Evolutionary conservation across 2,888 invertebrate genomes (phyloP).

Genomic region (Steinernema carpocapsae): DNA sequence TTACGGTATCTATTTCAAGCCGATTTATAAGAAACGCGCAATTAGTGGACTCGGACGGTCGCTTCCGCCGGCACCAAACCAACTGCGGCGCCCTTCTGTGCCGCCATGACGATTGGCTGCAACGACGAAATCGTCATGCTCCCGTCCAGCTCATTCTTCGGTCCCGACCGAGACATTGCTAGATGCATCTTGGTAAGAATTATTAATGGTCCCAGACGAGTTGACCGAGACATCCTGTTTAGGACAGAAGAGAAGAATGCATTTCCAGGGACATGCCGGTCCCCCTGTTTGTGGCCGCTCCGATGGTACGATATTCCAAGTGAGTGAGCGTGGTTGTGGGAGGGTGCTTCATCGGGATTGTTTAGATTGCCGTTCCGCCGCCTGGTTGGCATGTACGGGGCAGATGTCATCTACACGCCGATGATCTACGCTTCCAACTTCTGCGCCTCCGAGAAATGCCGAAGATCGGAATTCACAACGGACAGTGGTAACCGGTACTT

Average conservation of each 20-base stretch:
- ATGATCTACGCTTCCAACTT: slow-evolving; percentile 95
- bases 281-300: slow-evolving; percentile 74
- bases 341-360: not conserved
- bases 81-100: too few species aligned
- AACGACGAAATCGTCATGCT: not conserved
- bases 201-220: not conserved
- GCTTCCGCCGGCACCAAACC: too few species aligned
- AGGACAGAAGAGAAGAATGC: slow-evolving; percentile 43
- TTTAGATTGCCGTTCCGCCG: slow-evolving; percentile 79
- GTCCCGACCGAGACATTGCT: not conserved
- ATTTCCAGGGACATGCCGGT: slow-evolving; percentile 36
- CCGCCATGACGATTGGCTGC: not conserved
- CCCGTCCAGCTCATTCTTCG: slow-evolving; percentile 10
- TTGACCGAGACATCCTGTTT: slow-evolving; percentile 31
- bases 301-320: slow-evolving; percentile 94
- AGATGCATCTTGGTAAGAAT: not conserved
- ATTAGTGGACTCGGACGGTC: too few species aligned
- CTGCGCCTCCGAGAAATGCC: slow-evolving; percentile 84
- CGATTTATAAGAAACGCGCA: too few species aligned
- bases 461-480: slow-evolving; percentile 73
- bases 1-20: too few species aligned
- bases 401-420: slow-evolving; percentile 89
- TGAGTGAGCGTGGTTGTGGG: slow-evolving; percentile 69
- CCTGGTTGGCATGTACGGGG: slow-evolving; percentile 80
- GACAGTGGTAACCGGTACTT: slow-evolving; percentile 64